Percentiles rank a stretch among this genome's conserved stretches.
These are phyloP conservation scores for Catocala fraxini DNA, from an alignment of 2,888 invertebrate species.

Conservation along the genomic window DNA sequence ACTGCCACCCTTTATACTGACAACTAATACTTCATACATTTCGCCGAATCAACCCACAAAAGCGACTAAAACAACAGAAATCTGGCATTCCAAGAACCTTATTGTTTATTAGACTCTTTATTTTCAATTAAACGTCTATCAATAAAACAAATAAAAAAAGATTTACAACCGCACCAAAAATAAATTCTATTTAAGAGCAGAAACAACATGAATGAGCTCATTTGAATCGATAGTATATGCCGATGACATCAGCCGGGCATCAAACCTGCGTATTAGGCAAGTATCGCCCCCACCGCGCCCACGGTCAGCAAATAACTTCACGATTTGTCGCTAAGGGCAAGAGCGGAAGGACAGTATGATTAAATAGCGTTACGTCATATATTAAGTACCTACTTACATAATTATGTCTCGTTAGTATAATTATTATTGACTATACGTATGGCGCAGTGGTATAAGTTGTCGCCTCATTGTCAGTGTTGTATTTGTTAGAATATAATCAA, in stretches of 20 bases:
- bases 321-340: conserved; percentile 43
- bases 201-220: conserved; percentile 42
- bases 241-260: conserved; percentile 62
- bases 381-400: background rate
- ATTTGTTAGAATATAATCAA: too few relatives aligned
- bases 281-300: conserved; percentile 53
- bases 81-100: too few relatives aligned
- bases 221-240: conserved; percentile 37
- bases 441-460: too few relatives aligned
- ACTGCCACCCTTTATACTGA: too few relatives aligned
- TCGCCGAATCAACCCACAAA: too few relatives aligned
- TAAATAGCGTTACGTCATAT: conserved; percentile 32
- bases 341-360: conserved; percentile 39
- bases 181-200: conserved; percentile 12
- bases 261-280: conserved; percentile 56
- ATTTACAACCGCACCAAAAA: conserved; percentile 17
- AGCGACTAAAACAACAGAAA: too few relatives aligned
- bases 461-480: too few relatives aligned
- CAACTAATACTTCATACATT: too few relatives aligned
- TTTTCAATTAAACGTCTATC: conserved; percentile 7
- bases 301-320: conserved; percentile 46
- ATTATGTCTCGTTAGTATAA: background rate
- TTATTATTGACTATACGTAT: too few relatives aligned
- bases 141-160: conserved; percentile 11
- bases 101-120: background rate